Base-by-base conservation (phyloP, 2,888 invertebrate species). In the Beris chalybata region DNA sequence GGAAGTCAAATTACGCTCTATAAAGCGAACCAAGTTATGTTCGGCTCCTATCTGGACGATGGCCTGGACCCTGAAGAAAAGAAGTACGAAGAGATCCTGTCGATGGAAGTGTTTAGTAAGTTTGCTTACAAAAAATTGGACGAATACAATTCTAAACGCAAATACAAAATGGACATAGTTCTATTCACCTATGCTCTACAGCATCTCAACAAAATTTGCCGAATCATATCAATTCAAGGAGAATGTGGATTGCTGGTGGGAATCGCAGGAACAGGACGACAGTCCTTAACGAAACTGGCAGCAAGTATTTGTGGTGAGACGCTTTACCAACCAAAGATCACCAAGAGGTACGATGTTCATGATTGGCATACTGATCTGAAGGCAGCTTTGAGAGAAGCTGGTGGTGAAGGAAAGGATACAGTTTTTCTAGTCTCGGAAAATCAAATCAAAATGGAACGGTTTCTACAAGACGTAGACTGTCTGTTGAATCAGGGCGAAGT, bases 301-400 rank as follows among this genome's bases (percentile, higher is more conserved):
- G 84, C 92, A 0, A 85, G 86, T 74, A 89, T 92, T 82, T 87
- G 89, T 5, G 91, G 91, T 71, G 87, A 89, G 72, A 79, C 79
- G 0, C 87, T 92, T 72, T 88, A 91, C 71, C 93, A 94, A 83
- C 91, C 90, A 73, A 93, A 93, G 79, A 88, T 95, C 65, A 90
- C 88, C 3, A 93, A 92, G 78, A 86, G 87, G 13, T 95, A 95
- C 77, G 89, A 90, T 0, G 77, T 82, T 61, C 76, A 83, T 15
- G 94, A 95, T 75, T 95, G 94, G 93, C 85, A 90, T 32, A 93
- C 94, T 13, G 94, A 95, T 76, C 81, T 95, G 6, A 92, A 91
- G 75, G 81, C 80, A 63, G 85, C 93, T 43, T 86, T 95, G 82
- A 81, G 92, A 70, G 89, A 89, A 76, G 87, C 94, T 0, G 94